Evolutionary conservation across 2,888 invertebrate genomes (phyloP), one percentile per base, ranked within the genome.

Genomic region (Hydropsyche betteni): DNA sequence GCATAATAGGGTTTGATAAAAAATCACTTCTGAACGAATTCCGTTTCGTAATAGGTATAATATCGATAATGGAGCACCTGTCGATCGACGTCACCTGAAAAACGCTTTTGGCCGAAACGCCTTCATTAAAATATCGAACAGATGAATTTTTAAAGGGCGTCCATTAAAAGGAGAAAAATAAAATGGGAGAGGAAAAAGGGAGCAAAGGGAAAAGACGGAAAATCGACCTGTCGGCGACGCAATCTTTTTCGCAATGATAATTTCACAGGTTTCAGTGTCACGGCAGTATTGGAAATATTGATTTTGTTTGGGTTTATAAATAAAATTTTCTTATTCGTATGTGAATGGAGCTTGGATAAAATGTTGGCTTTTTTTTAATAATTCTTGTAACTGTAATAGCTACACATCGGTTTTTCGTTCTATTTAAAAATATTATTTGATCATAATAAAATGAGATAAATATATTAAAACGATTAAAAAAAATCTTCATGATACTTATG

Each of bases 101-200:
- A 44, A 44, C 64, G 36, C 64, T 4, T 64, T 64, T 10, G 34
- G 12, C 14, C 55, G 55, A 55, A 55, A 55, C 55, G 55, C 55
- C 55, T n/a, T 64, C 36, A 36, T 64, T 36, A 64, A 44, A 44
- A 64, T 64, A 64, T 64, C n/a, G 36, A 36, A 61, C 61, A 16
- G 61, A 64, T 64, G 64, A 64, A 64, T 64, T 36, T 64, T 64
- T 64, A 12, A 64, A 64, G 58, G 58, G 58, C 24, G 24, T 16
- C 58, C 58, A 58, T 58, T 16, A 58, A 58, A 58, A 58, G 8
- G 8, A 16, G 16, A 14, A 58, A 58, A 58, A 24, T 16, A 58
- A 24, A 58, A 58, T 4, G 8, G 8, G 16, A 14, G 16, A 58
- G 16, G 8, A 58, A 5, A n/a, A 58, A 58, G 16, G 16, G 24